Base-by-base conservation (phyloP, 2,113 vertebrate genomes). In the Fregata magnificens region DNA sequence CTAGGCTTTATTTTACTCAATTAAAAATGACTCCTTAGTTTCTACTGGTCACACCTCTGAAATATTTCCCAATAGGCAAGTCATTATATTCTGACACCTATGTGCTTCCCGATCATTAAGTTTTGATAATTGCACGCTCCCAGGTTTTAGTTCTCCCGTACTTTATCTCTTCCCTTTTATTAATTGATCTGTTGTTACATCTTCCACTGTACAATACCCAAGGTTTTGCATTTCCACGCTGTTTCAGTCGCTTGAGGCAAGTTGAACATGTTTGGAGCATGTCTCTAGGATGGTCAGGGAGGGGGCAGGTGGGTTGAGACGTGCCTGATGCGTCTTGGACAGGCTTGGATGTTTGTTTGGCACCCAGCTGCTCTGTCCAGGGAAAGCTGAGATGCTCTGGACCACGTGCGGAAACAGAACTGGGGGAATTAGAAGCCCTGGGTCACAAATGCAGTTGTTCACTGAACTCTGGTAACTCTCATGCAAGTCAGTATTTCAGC, bases 1-100 rank as follows among this genome's bases (percentile, higher is more conserved):
- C 61, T 59, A 59, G n/a, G 58, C 62, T 77, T 91, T 86, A 45
- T 80, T 95, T 91, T 80, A 16, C 53, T 91, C 74, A 95, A 95
- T 95, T 95, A 93, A 91, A 94, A 85, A 80, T 97, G 93, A 95
- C 70, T 97, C 95, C 29, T 82, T 71, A 29, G 94, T 97, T 96
- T 94, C 95, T 96, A 61, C 31, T 92, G 74, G 71, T 47, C 87
- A 70, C 94, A 2, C 94, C 95, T 87, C 53, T 80, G 81, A 85
- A 82, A 47, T 59, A 79, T 89, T 96, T 94, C 94, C 53, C 58
- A 95, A 96, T 15, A 73, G 74, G 44, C 18, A 73, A 77, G 55
- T 85, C 70, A 82, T 94, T 85, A 76, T 56, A 44, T 61, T 82
- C 84, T 8, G 17, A 88, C 84, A 93, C 50, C 38, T 49, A 2